Evolutionary conservation across 1,140 invertebrate species (phyloP).

Genomic region (Drosophila obscura): DNA sequence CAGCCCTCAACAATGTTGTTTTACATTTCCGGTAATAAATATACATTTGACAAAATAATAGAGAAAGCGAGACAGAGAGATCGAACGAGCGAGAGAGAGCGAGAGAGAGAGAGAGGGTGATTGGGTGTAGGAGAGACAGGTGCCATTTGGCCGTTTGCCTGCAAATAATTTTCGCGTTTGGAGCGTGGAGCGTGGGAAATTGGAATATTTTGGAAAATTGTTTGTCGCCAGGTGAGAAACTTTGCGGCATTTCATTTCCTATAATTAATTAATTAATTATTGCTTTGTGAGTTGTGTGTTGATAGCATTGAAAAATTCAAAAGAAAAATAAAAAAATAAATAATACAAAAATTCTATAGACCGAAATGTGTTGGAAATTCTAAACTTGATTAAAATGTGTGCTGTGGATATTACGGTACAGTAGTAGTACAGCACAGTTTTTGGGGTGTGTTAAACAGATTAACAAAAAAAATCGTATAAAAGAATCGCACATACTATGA

Average conservation of each 20-base stretch:
- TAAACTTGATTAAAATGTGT: too few species aligned
- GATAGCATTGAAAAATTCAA: slow-evolving; percentile 37
- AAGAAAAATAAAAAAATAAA: background rate
- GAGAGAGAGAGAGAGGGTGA: background rate
- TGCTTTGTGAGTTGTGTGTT: slow-evolving; percentile 45
- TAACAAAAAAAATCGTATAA: too few species aligned
- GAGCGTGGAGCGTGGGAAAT: slow-evolving; percentile 60
- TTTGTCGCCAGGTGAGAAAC: slow-evolving; percentile 68
- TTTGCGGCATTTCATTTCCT: slow-evolving; percentile 81
- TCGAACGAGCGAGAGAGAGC: background rate
- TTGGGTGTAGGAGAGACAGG: slow-evolving; percentile 5
- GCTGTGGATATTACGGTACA: too few species aligned
- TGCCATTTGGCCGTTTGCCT: slow-evolving; percentile 66
- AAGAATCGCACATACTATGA: too few species aligned
- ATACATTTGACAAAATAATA: slow-evolving; percentile 77
- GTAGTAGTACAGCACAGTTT: too few species aligned
- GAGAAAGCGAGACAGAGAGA: slow-evolving; percentile 10
- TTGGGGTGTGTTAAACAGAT: too few species aligned
- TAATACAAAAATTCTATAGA: too few species aligned
- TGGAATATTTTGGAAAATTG: slow-evolving; percentile 60
- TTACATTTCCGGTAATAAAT: slow-evolving; percentile 81
- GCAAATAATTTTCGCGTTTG: slow-evolving; percentile 32
- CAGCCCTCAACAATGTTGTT: slow-evolving; percentile 60
- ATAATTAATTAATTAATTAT: slow-evolving; percentile 80
- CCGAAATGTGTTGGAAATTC: too few species aligned